phyloP scores from a whole-genome alignment of 2,888 invertebrate species.

The Drosophila mimica region DNA sequence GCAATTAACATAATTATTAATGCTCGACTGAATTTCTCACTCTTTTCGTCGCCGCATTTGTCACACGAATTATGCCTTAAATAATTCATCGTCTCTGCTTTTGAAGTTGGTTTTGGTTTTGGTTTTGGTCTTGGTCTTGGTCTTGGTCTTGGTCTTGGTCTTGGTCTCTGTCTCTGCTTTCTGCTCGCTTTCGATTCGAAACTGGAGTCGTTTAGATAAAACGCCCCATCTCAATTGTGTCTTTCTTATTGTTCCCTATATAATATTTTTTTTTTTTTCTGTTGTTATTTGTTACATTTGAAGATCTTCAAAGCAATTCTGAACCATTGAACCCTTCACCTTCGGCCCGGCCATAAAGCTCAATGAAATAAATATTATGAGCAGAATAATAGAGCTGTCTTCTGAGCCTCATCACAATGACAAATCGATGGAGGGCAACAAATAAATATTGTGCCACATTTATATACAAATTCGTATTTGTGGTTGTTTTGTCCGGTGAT shows the following conservation, averaged over 20 bases:
- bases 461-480: slow-evolving; percentile 47
- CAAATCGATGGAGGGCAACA: slow-evolving; percentile 62
- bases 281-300: slow-evolving; percentile 58
- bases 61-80: slow-evolving; percentile 77
- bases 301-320: slow-evolving; percentile 57
- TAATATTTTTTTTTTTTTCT: not conserved
- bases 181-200: slow-evolving; percentile 75
- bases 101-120: slow-evolving; percentile 7
- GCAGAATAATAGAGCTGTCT: slow-evolving; percentile 27
- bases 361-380: not conserved
- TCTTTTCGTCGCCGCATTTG: slow-evolving; percentile 60
- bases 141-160: not conserved
- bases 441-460: slow-evolving; percentile 47
- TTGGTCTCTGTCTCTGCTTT: slow-evolving; percentile 23
- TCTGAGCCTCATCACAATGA: slow-evolving; percentile 52
- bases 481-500: slow-evolving; percentile 42
- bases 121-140: slow-evolving; percentile 2
- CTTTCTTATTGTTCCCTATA: slow-evolving; percentile 4
- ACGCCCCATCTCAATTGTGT: slow-evolving; percentile 29
- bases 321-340: slow-evolving; percentile 60
- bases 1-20: slow-evolving; percentile 78
- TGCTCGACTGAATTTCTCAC: slow-evolving; percentile 65
- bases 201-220: slow-evolving; percentile 54
- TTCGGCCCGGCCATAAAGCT: slow-evolving; percentile 13
- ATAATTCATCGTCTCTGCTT: slow-evolving; percentile 18